Percentiles rank a stretch among this genome's conserved stretches.
These are phyloP conservation scores for Aphelinus atriplicis DNA, from an alignment of 1,140 invertebrate genomes.

Conservation along the genomic window DNA sequence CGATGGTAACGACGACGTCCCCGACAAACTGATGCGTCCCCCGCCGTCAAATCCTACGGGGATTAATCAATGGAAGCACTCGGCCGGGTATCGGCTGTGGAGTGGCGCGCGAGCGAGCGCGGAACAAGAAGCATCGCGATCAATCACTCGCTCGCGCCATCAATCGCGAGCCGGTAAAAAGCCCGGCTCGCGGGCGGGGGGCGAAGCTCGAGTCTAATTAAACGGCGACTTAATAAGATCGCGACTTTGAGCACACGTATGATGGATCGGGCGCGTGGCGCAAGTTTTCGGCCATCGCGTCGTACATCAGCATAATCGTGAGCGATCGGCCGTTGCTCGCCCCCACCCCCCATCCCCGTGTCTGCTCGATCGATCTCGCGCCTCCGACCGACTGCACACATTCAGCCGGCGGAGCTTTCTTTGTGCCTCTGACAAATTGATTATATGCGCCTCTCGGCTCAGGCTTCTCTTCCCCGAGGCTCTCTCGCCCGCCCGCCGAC, in stretches of 20 bases:
- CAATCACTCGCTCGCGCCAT: too few species aligned
- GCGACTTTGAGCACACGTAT: slow-evolving; percentile 30
- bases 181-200: too few species aligned
- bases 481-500: too few species aligned
- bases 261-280: slow-evolving; percentile 33
- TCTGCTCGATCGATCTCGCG: neutral
- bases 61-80: too few species aligned
- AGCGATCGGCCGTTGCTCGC: slow-evolving; percentile 4
- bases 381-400: too few species aligned
- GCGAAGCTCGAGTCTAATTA: too few species aligned
- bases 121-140: too few species aligned
- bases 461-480: too few species aligned
- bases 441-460: neutral
- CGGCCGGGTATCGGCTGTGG: too few species aligned
- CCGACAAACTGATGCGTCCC: slow-evolving; percentile 44
- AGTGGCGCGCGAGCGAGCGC: too few species aligned
- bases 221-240: slow-evolving; percentile 44
- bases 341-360: neutral
- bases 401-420: neutral
- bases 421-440: slow-evolving; percentile 15
- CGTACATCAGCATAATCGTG: slow-evolving; percentile 32
- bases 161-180: too few species aligned
- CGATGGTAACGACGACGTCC: too few species aligned
- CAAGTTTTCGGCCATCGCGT: slow-evolving; percentile 32
- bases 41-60: slow-evolving; percentile 25